Evolutionary conservation across 2,113 vertebrate species (phyloP).

Genomic region (Ia io): DNA sequence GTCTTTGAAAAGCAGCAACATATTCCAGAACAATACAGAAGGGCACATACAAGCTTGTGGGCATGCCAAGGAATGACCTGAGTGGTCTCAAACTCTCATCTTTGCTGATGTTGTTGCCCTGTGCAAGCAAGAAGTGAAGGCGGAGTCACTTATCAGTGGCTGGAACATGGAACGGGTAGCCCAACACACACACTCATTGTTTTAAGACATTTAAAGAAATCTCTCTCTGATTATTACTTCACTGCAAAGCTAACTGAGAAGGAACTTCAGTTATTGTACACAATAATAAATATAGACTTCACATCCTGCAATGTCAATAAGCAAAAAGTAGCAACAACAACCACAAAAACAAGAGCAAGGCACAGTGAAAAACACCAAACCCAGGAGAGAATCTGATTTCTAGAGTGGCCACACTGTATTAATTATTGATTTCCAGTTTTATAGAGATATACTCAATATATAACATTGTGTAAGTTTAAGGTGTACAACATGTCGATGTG

Average conservation of each 20-base stretch:
- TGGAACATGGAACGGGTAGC: too few species aligned
- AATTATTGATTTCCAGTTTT: background rate
- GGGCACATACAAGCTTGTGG: background rate
- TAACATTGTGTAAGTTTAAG: background rate
- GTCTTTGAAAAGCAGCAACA: background rate
- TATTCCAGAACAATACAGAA: background rate
- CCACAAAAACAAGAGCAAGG: background rate
- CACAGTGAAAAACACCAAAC: background rate
- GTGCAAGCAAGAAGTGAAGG: background rate
- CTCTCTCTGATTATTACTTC: background rate
- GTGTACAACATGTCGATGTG: background rate
- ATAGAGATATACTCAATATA: background rate
- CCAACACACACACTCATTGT: too few species aligned
- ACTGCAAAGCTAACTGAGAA: background rate
- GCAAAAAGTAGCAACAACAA: background rate
- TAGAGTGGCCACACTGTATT: background rate
- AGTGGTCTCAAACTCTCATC: background rate
- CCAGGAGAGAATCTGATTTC: background rate
- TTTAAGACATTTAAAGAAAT: background rate
- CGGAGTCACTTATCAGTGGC: background rate
- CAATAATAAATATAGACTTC: background rate
- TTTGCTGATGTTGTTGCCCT: background rate
- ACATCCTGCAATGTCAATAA: background rate
- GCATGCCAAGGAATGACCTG: background rate
- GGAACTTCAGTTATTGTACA: background rate